Percentiles rank a stretch among this genome's conserved stretches.
Conservation (phyloP, 2,888 invertebrate genomes). For the Drosophila cognata region DNA sequence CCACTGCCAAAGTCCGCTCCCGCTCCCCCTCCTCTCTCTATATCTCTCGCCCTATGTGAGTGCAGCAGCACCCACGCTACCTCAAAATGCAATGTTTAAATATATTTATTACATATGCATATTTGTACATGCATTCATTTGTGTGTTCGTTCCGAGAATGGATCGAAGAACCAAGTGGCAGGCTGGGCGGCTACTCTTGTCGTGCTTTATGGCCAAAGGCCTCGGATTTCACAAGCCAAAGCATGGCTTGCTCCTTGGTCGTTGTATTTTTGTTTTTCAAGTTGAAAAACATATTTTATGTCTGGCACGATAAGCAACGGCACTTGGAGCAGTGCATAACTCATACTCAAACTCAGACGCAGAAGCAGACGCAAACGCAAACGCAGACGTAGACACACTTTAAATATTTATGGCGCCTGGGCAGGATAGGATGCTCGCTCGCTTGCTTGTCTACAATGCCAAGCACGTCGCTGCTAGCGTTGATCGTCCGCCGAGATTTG, state of each 20-base stretch:
- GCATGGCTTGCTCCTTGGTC: conserved; percentile 27
- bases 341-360: conserved; percentile 30
- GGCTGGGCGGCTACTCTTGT: conserved; percentile 14
- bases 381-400: conserved; percentile 26
- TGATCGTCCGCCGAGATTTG: conserved; percentile 65
- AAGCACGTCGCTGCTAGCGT: conserved; percentile 66
- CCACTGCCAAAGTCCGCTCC: background rate
- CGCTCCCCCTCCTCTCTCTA: no score
- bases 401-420: conserved; percentile 72
- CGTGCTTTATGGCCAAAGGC: conserved; percentile 64
- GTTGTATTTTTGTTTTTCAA: conserved; percentile 24
- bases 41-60: background rate
- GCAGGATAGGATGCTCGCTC: conserved; percentile 57
- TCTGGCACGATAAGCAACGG: conserved; percentile 60
- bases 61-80: conserved; percentile 29
- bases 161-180: conserved; percentile 15
- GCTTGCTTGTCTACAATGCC: conserved; percentile 41
- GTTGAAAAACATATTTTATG: conserved; percentile 56
- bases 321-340: conserved; percentile 55
- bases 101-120: conserved; percentile 32
- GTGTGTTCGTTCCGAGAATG: conserved; percentile 8
- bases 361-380: conserved; percentile 6
- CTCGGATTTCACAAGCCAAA: conserved; percentile 63
- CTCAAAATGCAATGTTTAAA: conserved; percentile 31
- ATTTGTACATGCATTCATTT: conserved; percentile 2